Conservation (phyloP, 2,113 vertebrate species). For the Cichladusa arquata region DNA sequence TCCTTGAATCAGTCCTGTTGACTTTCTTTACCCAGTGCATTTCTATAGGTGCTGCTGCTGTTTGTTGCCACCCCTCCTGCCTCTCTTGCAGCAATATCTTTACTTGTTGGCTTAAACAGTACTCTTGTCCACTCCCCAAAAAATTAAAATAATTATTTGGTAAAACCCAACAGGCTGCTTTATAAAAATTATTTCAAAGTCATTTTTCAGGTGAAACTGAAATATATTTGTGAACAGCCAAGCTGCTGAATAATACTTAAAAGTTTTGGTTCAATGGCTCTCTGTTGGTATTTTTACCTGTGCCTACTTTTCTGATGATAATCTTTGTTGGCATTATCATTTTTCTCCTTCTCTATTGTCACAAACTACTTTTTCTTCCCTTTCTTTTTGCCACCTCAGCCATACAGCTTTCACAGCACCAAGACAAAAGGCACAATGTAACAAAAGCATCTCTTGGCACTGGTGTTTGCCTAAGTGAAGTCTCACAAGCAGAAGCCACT, state of each 20-base stretch:
- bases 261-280: background rate
- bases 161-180: background rate
- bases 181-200: background rate
- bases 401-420: background rate
- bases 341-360: background rate
- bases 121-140: background rate
- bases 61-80: background rate
- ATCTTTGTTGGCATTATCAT: fast-evolving
- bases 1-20: background rate
- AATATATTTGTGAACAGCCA: background rate
- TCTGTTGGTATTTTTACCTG: background rate
- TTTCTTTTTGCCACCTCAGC: background rate
- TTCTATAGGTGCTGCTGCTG: background rate
- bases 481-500: background rate
- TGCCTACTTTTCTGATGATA: background rate
- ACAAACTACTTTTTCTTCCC: background rate
- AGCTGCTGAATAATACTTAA: background rate
- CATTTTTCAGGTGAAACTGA: background rate
- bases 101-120: background rate
- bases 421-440: background rate
- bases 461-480: background rate
- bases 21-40: background rate
- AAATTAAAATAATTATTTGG: background rate
- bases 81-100: background rate
- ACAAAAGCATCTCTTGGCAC: background rate